Conservation (phyloP, 2,797 vertebrate genomes). For the Tamandua tetradactyla region DNA sequence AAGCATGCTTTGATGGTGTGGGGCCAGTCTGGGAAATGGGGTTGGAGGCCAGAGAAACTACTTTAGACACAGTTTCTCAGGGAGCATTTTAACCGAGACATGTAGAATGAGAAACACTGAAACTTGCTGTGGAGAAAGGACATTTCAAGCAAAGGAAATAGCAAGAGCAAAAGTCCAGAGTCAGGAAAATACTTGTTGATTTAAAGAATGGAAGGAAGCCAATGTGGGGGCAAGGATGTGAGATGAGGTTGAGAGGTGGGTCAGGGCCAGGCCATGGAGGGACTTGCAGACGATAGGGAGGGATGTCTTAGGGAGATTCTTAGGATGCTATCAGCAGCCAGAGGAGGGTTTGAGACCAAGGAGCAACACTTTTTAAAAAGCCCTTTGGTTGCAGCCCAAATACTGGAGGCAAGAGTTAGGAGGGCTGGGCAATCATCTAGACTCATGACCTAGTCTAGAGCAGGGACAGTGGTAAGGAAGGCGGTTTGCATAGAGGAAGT, state of each 20-base stretch:
- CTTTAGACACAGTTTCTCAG: background rate
- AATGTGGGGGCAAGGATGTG: background rate
- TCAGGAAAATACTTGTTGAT: too few relatives aligned
- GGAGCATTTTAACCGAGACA: background rate
- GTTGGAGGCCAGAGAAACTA: too few relatives aligned
- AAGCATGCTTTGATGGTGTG: background rate
- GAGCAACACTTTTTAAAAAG: background rate
- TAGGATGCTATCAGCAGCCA: too few relatives aligned
- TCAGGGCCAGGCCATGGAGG: background rate
- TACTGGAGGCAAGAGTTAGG: too few relatives aligned
- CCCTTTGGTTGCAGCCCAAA: background rate
- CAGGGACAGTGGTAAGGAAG: too few relatives aligned
- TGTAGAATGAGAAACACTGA: background rate
- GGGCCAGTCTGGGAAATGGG: background rate
- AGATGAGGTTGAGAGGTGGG: too few relatives aligned
- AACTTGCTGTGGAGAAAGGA: background rate
- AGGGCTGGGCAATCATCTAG: too few relatives aligned
- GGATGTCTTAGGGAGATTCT: too few relatives aligned
- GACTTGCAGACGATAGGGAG: background rate
- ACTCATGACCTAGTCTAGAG: fast-evolving
- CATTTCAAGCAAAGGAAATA: background rate
- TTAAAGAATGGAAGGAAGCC: background rate
- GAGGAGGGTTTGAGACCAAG: background rate
- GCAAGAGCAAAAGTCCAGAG: background rate
- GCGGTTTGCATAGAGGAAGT: background rate